Conservation (phyloP, 2,797 vertebrate genomes). For the Sylvia borin region DNA sequence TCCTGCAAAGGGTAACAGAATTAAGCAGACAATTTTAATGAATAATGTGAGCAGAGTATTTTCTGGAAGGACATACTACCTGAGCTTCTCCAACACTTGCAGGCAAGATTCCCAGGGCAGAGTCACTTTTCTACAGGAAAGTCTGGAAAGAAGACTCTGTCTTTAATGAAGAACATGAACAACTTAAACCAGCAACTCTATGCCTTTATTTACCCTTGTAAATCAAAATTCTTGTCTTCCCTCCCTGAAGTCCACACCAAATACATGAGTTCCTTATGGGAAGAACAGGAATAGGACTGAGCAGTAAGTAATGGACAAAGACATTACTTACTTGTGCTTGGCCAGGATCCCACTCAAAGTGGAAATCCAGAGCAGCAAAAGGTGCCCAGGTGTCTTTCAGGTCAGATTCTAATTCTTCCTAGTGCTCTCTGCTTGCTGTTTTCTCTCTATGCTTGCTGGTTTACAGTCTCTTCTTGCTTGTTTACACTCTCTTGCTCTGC, state of each 20-base stretch:
- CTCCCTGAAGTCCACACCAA: accelerated
- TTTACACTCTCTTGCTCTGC: accelerated
- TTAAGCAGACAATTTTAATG: neutral
- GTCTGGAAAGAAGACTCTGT: neutral
- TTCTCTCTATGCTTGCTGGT: neutral
- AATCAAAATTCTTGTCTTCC: neutral
- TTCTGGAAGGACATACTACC: neutral
- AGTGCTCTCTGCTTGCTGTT: neutral
- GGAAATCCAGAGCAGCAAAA: neutral
- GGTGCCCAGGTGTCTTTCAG: neutral
- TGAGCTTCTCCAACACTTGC: neutral
- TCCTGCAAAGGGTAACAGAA: neutral
- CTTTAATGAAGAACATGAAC: neutral
- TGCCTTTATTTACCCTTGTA: neutral
- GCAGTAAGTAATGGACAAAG: neutral
- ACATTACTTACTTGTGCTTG: too few relatives aligned
- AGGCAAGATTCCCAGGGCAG: neutral
- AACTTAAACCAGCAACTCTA: neutral
- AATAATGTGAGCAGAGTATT: neutral
- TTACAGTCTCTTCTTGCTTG: neutral
- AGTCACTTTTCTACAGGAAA: neutral
- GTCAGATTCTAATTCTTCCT: neutral
- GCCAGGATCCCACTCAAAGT: neutral
- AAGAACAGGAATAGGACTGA: neutral
- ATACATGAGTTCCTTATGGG: neutral